phyloP scores from a whole-genome alignment of 2,113 vertebrate species.

The Cyanistes caeruleus region DNA sequence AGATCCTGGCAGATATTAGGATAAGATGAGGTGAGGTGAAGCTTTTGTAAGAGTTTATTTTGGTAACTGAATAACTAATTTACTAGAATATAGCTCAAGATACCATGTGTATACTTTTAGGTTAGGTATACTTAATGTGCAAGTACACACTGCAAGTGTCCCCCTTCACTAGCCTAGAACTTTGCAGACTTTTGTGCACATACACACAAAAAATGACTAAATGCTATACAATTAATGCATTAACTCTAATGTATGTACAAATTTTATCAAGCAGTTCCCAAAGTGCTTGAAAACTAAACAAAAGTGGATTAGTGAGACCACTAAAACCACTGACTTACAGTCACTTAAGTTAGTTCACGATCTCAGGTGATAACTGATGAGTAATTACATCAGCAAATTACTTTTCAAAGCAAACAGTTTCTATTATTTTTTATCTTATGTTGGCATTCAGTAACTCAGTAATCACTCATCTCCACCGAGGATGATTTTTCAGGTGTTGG shows the following conservation, averaged over 20 bases:
- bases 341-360: slow-evolving; percentile 3
- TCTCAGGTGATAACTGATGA: slow-evolving; percentile 22
- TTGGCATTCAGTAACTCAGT: not conserved
- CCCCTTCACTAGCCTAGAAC: not conserved
- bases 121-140: not conserved
- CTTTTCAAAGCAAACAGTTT: slow-evolving; percentile 26
- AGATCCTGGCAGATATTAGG: not conserved
- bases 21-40: not conserved
- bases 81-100: not conserved
- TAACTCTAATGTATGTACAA: not conserved
- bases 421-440: slow-evolving; percentile 25
- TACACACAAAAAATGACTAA: not conserved
- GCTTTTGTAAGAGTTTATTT: not conserved
- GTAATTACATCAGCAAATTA: slow-evolving; percentile 6
- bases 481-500: not conserved
- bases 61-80: not conserved
- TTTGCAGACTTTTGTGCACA: not conserved
- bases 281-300: slow-evolving; percentile 44
- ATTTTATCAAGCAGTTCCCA: slow-evolving; percentile 4
- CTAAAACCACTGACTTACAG: not conserved
- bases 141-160: not conserved
- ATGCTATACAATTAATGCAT: not conserved
- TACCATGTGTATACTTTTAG: not conserved
- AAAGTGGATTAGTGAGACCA: not conserved
- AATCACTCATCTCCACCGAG: not conserved